phyloP scores from a whole-genome alignment of 2,797 vertebrate species.

The Ctenopoma kingsleyae region DNA sequence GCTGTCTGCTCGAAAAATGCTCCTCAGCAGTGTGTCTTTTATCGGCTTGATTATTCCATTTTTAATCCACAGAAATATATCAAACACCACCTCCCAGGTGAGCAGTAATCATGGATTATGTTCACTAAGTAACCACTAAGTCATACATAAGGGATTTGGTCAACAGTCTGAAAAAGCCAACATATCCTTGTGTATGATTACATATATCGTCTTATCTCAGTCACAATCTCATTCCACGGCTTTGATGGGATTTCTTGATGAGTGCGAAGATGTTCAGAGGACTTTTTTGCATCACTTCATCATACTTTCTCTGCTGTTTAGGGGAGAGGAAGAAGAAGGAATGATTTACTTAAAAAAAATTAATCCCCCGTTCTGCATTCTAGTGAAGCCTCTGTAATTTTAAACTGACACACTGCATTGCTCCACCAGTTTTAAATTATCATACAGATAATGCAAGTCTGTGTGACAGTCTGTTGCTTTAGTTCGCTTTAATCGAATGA shows the following conservation, averaged over 20 bases:
- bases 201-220: constrained; percentile 67
- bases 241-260: constrained; percentile 58
- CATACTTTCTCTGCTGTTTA: constrained; percentile 11
- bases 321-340: constrained; percentile 25
- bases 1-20: constrained; percentile 24
- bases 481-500: constrained; percentile 66
- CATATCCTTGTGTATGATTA: constrained; percentile 56
- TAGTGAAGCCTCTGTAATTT: constrained; percentile 52
- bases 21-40: constrained; percentile 25
- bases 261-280: constrained; percentile 43
- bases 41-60: constrained; percentile 29
- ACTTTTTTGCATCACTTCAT: constrained; percentile 50
- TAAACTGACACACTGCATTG: constrained; percentile 57
- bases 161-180: constrained; percentile 52
- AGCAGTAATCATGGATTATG: constrained; percentile 68
- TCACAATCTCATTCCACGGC: constrained; percentile 45
- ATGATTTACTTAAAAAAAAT: constrained; percentile 52
- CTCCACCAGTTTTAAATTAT: constrained; percentile 68
- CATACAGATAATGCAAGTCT: constrained; percentile 69
- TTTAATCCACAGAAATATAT: constrained; percentile 45
- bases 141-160: constrained; percentile 65
- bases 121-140: constrained; percentile 51
- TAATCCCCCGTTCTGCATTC: constrained; percentile 75
- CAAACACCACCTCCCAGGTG: constrained; percentile 49
- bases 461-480: constrained; percentile 69